Base-by-base conservation (phyloP, 2,113 vertebrate species). In the Oryzias melastigma region DNA sequence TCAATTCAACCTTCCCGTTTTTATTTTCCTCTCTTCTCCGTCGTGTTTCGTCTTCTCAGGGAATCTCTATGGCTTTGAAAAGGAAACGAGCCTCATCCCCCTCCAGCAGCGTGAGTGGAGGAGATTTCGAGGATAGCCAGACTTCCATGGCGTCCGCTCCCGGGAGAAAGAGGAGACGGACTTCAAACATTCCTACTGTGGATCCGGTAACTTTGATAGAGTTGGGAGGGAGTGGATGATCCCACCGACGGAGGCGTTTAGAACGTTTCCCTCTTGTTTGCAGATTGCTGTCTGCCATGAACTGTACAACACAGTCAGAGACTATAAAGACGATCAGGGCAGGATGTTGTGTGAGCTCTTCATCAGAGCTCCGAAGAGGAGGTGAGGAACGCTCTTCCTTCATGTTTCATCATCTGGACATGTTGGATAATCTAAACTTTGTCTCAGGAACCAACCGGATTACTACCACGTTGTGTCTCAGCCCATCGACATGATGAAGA, bases 401-500 rank as follows among this genome's bases (percentile, higher is more conserved):
- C 17, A 17, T 12, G 35, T 12, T 35, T 35, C 35, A 35, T 12
- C 8, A 2, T 35, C 35, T 12, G 35, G 12, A 35, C 8, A 35
- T 3, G 35, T 35, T 35, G 35, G 8, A 35, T 35, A 12, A 35
- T 35, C 10, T 10, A 8, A 2, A 12, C 2, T 35, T 35, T 12
- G 35, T 66, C 42, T 10, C 71, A 99, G 97, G 89, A 99, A 98
- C 86, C 96, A 98, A 54, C 97, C 97, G 14, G 97, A 99, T 83
- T 99, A 98, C 84, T 99, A 99, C 80, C 95, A 98, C 42, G 95
- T 99, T 62, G 95, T 99, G 83, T 94, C 96, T 61, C 97, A 99
- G 86, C 97, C 97, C 16, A 99, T 99, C 49, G 97, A 99, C 88
- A 94, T 99, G 92, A 98, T 99, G 97, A 99, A 98, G 85, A 98